A percentile compares a stretch with the other conserved stretches of the same genome.
These are phyloP conservation scores for Epirrhoe alternata DNA, from an alignment of 2,888 invertebrate genomes.

Conservation along the genomic window DNA sequence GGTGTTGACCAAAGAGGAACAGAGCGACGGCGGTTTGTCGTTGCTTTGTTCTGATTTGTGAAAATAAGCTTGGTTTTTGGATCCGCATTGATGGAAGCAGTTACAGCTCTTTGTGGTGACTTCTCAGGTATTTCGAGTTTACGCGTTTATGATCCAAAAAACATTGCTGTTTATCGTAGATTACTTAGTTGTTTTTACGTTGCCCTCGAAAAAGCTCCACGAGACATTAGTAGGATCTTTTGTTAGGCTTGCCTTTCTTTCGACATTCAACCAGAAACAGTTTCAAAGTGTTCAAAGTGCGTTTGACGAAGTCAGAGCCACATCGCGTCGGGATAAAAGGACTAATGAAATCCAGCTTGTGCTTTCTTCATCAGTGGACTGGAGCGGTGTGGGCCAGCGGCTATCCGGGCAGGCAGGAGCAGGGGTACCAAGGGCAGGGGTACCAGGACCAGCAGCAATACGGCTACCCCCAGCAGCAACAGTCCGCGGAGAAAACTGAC, in stretches of 20 bases:
- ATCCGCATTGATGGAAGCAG: not conserved
- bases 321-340: conserved; percentile 64
- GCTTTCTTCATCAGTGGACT: conserved; percentile 79
- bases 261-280: conserved; percentile 50
- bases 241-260: conserved; percentile 31
- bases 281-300: conserved; percentile 62
- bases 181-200: not conserved
- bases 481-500: conserved; percentile 34
- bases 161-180: not conserved
- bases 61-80: not conserved
- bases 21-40: not conserved
- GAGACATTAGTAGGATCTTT: not conserved
- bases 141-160: not conserved
- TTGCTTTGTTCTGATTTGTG: not conserved
- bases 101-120: not conserved
- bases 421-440: conserved; percentile 29
- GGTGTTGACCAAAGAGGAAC: not conserved
- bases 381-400: conserved; percentile 54
- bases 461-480: conserved; percentile 34
- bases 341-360: conserved; percentile 82
- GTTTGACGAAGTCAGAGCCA: conserved; percentile 82
- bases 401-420: conserved; percentile 24
- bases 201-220: not conserved
- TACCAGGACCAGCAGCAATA: conserved; percentile 21
- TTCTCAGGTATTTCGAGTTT: not conserved